A percentile compares a stretch with the other conserved stretches of the same genome.
Evolutionary conservation across 2,797 vertebrate genomes (phyloP).

Genomic region (Hephaestus fuliginosus): DNA sequence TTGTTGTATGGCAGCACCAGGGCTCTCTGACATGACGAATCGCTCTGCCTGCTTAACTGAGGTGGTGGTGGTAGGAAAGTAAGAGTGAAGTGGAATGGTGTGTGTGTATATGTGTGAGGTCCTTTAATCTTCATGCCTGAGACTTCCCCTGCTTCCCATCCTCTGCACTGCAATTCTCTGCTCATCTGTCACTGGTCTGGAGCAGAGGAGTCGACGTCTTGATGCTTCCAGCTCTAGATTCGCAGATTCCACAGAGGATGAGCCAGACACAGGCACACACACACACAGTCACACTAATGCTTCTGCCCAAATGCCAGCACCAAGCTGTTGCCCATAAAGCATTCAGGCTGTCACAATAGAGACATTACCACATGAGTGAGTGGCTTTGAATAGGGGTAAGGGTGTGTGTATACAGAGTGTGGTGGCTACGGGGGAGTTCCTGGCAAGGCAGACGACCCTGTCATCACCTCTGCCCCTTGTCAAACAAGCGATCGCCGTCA

Average conservation of each 20-base stretch:
- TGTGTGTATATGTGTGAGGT: slow-evolving; percentile 18
- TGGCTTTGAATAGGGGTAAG: slow-evolving; percentile 79
- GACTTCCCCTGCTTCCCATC: slow-evolving; percentile 25
- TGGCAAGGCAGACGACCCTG: slow-evolving; percentile 83
- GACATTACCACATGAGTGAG: slow-evolving; percentile 89
- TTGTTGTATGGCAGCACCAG: slow-evolving; percentile 78
- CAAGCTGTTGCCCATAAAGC: slow-evolving; percentile 86
- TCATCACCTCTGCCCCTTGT: slow-evolving; percentile 81
- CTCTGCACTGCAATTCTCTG: slow-evolving; percentile 25
- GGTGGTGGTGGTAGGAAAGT: slow-evolving; percentile 47
- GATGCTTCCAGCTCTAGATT: slow-evolving; percentile 54
- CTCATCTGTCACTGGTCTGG: slow-evolving; percentile 38
- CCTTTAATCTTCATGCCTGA: slow-evolving; percentile 36
- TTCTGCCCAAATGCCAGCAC: slow-evolving; percentile 81
- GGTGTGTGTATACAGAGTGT: slow-evolving; percentile 76
- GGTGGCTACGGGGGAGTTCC: slow-evolving; percentile 69
- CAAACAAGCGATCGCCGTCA: slow-evolving; percentile 70
- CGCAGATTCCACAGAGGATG: slow-evolving; percentile 61
- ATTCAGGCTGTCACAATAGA: slow-evolving; percentile 83
- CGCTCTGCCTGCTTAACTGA: slow-evolving; percentile 75
- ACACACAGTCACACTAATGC: slow-evolving; percentile 62
- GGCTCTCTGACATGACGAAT: slow-evolving; percentile 84
- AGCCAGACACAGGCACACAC: slow-evolving; percentile 44
- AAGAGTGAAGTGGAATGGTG: slow-evolving; percentile 42
- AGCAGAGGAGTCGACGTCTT: slow-evolving; percentile 48